Base-by-base conservation (phyloP, 2,888 invertebrate genomes). In the Digitonthophagus gazella region DNA sequence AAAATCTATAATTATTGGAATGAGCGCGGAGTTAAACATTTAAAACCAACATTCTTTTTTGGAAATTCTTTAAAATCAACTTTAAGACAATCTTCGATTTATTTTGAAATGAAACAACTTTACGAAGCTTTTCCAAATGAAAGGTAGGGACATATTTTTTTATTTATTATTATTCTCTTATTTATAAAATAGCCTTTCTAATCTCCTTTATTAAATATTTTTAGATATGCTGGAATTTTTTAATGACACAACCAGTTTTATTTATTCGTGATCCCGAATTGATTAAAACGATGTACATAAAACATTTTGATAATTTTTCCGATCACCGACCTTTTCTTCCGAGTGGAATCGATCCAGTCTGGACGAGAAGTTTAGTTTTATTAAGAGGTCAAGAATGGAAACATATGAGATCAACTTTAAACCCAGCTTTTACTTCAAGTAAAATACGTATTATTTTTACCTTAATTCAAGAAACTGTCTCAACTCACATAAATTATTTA, bases 391-490 rank as follows among this genome's bases (percentile, higher is more conserved):
- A 75, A 68, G 73, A 72, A 72, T 80, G 80, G 79, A 71, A 71
- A 16, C 73, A 77, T 6, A 75, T 79, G 76, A 72, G 79, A 67
- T 58, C 76, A 14, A 75, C 77, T 3, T 66, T 79, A 16, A 78
- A 77, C 70, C 79, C 79, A 2, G 73, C 78, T 6, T 79, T 78
- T 65, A 79, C 79, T 18, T 73, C 77, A 15, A 78, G 75, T 69
- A 80, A 80, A 75, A 79, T 80, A 76, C 73, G 72, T 55, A 65
- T 70, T 15, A 79, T 80, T 75, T 78, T 78, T 68, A 22, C 66
- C 1, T 69, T 79, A 18, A 75, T 79, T 18, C 65, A 70, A 0
- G 75, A 79, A 57, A 75, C 74, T 67, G 75, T 76, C 1, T 69
- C 77, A 58, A 70, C 74, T 65, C 75, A 76, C 19, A 67, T 69